These are phyloP conservation scores for Eulacestoma nigropectus DNA, from an alignment of 2,113 vertebrate species.

Conservation along the genomic window DNA sequence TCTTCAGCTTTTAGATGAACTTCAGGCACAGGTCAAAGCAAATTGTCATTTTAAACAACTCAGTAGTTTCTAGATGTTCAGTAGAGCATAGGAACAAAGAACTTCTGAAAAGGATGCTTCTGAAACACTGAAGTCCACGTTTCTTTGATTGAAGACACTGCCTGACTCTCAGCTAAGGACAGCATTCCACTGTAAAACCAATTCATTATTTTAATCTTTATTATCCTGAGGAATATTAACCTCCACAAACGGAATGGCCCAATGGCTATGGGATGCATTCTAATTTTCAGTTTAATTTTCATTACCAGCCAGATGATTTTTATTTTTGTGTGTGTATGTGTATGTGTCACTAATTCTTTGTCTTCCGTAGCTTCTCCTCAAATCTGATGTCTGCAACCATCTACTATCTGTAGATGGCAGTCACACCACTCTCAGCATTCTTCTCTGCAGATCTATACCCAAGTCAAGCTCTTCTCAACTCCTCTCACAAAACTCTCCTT, in stretches of 20 bases:
- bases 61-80: not conserved
- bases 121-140: not conserved
- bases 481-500: not conserved
- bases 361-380: not conserved
- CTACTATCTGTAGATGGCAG: slow-evolving; percentile 48
- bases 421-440: not conserved
- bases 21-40: not conserved
- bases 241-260: not conserved
- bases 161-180: not conserved
- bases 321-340: not conserved
- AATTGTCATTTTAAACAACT: not conserved
- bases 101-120: not conserved
- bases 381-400: not conserved
- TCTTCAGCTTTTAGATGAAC: not conserved
- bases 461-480: not conserved
- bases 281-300: not conserved
- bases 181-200: not conserved
- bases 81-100: not conserved
- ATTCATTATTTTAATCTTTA: not conserved
- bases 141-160: not conserved
- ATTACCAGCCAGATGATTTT: not conserved
- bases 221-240: not conserved
- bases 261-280: not conserved
- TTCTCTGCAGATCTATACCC: not conserved
- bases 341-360: not conserved